Conservation (phyloP, 2,888 invertebrate genomes). For the Agelastica alni region DNA sequence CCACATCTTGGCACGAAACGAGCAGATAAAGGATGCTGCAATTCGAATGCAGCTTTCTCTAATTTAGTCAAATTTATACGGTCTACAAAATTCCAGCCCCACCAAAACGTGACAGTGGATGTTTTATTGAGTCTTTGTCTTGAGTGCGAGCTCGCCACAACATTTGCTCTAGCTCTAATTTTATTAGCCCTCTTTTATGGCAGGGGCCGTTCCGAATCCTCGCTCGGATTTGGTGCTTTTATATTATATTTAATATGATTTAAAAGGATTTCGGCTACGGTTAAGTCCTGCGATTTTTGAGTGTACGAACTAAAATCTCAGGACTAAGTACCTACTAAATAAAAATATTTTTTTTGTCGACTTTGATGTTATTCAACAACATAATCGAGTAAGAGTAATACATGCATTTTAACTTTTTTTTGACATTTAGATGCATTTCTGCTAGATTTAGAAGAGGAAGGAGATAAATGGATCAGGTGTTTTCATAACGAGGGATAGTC, state of each 20-base stretch:
- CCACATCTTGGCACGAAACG: slow-evolving; percentile 12
- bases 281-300: too few species aligned
- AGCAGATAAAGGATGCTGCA: slow-evolving; percentile 22
- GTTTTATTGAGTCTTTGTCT: slow-evolving; percentile 27
- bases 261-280: too few species aligned
- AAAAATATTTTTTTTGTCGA: too few species aligned
- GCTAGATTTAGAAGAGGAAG: too few species aligned
- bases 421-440: too few species aligned
- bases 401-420: too few species aligned
- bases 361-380: too few species aligned
- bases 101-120: slow-evolving; percentile 26
- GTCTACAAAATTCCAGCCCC: slow-evolving; percentile 25
- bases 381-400: too few species aligned
- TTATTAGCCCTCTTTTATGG: slow-evolving; percentile 27
- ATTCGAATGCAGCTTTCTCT: slow-evolving; percentile 16
- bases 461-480: too few species aligned
- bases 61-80: slow-evolving; percentile 30
- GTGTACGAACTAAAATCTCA: too few species aligned
- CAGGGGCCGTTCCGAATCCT: slow-evolving; percentile 18
- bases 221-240: slow-evolving; percentile 19
- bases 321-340: too few species aligned
- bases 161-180: slow-evolving; percentile 25
- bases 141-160: slow-evolving; percentile 25
- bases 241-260: slow-evolving; percentile 23
- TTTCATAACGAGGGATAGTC: too few species aligned